Evolutionary conservation across 1,140 invertebrate species (phyloP).

Genomic region (Lasaia peninsularis): DNA sequence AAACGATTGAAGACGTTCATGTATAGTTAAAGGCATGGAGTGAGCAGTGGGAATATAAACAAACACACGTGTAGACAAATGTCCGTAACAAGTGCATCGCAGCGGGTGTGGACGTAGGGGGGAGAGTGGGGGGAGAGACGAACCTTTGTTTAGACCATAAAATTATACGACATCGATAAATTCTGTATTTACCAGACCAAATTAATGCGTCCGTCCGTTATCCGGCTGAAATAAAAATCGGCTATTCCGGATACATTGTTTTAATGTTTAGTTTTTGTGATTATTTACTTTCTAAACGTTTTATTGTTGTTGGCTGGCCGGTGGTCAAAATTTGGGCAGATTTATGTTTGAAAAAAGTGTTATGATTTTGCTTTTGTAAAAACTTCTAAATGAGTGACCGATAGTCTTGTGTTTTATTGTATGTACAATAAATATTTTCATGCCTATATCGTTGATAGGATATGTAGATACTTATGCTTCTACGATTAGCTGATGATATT

Average conservation of each 20-base stretch:
- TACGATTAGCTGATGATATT: too few species aligned
- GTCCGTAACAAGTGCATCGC: slow-evolving; percentile 60
- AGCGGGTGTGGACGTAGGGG: slow-evolving; percentile 30
- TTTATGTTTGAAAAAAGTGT: too few species aligned
- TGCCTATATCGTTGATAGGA: too few species aligned
- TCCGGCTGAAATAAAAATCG: background rate
- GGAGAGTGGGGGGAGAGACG: slow-evolving; percentile 33
- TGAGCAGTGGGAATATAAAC: slow-evolving; percentile 66
- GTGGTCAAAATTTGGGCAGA: too few species aligned
- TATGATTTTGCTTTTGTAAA: too few species aligned
- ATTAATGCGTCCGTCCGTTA: slow-evolving; percentile 44
- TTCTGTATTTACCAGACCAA: slow-evolving; percentile 67
- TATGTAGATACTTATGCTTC: too few species aligned
- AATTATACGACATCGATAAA: slow-evolving; percentile 75
- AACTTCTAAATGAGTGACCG: too few species aligned
- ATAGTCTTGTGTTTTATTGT: too few species aligned
- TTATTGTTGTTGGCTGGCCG: too few species aligned
- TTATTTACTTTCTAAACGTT: too few species aligned
- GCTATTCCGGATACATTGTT: background rate
- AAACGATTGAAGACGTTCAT: slow-evolving; percentile 24
- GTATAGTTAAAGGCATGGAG: slow-evolving; percentile 39
- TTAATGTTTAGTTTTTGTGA: background rate
- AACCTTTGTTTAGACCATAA: slow-evolving; percentile 73
- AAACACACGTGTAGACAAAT: slow-evolving; percentile 64
- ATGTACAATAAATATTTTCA: too few species aligned